phyloP scores from a whole-genome alignment of 2,113 vertebrate species.

The Forbesichthys papilliferus region DNA sequence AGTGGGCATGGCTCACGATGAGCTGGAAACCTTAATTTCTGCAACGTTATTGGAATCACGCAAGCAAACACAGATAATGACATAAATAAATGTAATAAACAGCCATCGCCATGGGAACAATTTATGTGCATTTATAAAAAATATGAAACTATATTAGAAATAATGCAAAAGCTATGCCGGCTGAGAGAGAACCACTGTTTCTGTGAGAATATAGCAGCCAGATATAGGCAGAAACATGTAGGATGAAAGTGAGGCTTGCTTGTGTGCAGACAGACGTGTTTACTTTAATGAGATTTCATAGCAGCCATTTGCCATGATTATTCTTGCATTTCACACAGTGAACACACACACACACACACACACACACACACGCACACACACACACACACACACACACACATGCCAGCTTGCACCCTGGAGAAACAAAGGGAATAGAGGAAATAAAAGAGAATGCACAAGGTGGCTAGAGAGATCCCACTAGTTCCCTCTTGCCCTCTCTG shows the following conservation, averaged over 20 bases:
- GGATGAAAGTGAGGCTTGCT: constrained; percentile 33
- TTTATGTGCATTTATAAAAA: neutral
- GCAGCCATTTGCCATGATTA: constrained; percentile 77
- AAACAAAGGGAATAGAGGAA: constrained; percentile 58
- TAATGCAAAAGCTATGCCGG: no score
- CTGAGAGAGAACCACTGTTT: no score
- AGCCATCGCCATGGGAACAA: no score
- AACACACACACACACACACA: constrained; percentile 42
- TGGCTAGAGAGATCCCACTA: constrained; percentile 59
- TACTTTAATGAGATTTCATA: constrained; percentile 79
- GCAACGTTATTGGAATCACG: no score
- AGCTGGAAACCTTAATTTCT: no score
- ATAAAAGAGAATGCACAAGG: constrained; percentile 63
- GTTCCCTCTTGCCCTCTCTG: constrained; percentile 14
- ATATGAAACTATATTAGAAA: no score
- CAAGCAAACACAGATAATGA: no score
- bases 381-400: constrained; percentile 30
- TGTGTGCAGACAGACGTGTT: constrained; percentile 66
- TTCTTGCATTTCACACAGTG: constrained; percentile 62
- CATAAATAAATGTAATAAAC: no score
- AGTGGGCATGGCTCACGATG: no score
- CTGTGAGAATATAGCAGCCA: constrained; percentile 25
- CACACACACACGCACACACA: constrained; percentile 32
- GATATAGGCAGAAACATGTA: constrained; percentile 48
- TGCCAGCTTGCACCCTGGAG: constrained; percentile 1